Percentiles rank a stretch among this genome's conserved stretches.
Evolutionary conservation across 2,113 vertebrate species (phyloP).

Genomic region (Pseudopodoces humilis): DNA sequence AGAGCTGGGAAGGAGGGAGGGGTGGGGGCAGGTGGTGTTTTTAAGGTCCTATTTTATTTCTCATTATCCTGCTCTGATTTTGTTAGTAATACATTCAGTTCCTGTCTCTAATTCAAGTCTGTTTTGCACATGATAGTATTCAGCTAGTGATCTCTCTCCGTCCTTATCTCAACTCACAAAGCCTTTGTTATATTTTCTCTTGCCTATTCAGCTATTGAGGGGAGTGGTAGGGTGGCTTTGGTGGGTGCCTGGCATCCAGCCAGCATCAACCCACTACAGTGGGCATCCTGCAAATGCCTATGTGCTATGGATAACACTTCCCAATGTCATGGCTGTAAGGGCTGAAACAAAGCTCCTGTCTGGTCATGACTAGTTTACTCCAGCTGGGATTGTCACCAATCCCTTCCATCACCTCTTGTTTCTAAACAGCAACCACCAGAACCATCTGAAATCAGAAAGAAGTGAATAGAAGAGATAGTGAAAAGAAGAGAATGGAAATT

Average conservation of each 20-base stretch:
- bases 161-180: neutral
- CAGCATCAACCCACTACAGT: neutral
- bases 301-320: rapidly evolving
- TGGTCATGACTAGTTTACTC: neutral
- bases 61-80: neutral
- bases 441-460: neutral
- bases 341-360: neutral
- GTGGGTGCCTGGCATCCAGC: neutral
- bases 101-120: neutral
- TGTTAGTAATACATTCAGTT: neutral
- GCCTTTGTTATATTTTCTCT: neutral
- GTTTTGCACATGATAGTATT: neutral
- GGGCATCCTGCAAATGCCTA: neutral
- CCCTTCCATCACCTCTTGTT: neutral
- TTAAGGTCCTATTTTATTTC: neutral
- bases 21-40: neutral
- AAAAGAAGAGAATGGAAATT: neutral
- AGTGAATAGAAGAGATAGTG: neutral
- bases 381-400: rapidly evolving
- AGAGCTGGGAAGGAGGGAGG: neutral
- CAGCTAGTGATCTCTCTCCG: neutral
- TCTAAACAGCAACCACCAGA: neutral
- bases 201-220: neutral
- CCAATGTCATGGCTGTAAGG: neutral
- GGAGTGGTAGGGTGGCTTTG: neutral